Conservation (phyloP, 2,888 invertebrate species). For the Aleiodes leptofemur region DNA sequence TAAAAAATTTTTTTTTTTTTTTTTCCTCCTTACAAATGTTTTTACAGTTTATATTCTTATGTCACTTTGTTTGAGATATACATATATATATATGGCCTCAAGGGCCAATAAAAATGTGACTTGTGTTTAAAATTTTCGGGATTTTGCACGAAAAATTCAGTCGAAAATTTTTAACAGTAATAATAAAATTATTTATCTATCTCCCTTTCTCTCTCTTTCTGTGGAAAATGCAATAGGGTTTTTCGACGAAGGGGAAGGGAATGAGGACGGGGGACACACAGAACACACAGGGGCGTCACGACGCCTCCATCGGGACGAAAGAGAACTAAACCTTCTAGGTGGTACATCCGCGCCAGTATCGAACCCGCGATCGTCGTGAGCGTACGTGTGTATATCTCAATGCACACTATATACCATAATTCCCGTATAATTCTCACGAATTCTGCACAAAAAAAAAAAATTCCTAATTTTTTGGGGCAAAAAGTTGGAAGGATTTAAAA, state of each 20-base stretch:
- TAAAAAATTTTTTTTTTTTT: no score
- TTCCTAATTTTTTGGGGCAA: neutral
- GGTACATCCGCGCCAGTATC: slow-evolving; percentile 70
- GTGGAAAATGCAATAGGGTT: slow-evolving; percentile 23
- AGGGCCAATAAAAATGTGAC: no score
- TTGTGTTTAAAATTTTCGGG: no score
- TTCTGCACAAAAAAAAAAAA: slow-evolving; percentile 16
- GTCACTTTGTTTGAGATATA: no score
- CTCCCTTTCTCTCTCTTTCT: neutral
- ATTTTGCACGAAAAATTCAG: no score
- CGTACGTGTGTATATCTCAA: slow-evolving; percentile 69
- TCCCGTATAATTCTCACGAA: slow-evolving; percentile 43
- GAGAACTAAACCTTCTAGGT: slow-evolving; percentile 71
- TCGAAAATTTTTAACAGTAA: no score
- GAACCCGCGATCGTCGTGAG: slow-evolving; percentile 73
- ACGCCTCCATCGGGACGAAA: slow-evolving; percentile 71
- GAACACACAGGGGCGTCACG: slow-evolving; percentile 65
- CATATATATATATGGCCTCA: no score
- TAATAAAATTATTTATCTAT: no score
- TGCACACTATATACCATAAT: slow-evolving; percentile 51
- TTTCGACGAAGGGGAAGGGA: slow-evolving; percentile 48
- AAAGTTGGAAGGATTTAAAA: neutral
- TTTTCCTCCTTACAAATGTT: no score
- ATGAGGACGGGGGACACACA: slow-evolving; percentile 51
- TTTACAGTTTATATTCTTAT: no score